Evolutionary conservation across 2,888 invertebrate species (phyloP).

Genomic region (Acronicta psi): DNA sequence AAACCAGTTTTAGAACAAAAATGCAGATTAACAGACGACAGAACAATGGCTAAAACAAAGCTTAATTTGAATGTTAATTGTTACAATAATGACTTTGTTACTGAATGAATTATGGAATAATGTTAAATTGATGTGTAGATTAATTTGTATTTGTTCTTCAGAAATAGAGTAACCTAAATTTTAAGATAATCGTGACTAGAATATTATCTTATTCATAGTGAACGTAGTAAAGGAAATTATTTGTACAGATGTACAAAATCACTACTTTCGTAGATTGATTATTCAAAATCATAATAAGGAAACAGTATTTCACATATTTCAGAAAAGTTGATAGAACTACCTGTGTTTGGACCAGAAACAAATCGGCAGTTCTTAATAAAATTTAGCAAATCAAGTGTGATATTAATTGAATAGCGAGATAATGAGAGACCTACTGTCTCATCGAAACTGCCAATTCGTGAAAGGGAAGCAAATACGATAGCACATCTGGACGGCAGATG

Average conservation of each 20-base stretch:
- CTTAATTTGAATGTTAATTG: constrained; percentile 19
- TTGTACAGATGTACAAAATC: constrained; percentile 8
- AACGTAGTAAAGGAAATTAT: constrained; percentile 10
- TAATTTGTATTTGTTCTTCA: constrained; percentile 26
- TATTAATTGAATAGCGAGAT: constrained; percentile 41
- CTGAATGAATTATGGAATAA: constrained; percentile 44
- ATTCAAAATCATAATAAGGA: constrained; percentile 38
- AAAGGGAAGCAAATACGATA: constrained; percentile 81
- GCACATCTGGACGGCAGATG: constrained; percentile 88
- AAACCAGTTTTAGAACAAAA: constrained; percentile 19
- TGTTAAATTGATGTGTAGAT: constrained; percentile 51
- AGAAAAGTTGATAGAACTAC: constrained; percentile 77
- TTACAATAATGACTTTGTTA: constrained; percentile 37
- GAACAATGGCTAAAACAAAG: constrained; percentile 38
- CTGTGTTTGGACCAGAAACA: constrained; percentile 70
- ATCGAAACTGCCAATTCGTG: constrained; percentile 84
- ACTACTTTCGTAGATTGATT: constrained; percentile 15
- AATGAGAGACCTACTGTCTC: constrained; percentile 53
- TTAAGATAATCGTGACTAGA: constrained; percentile 15
- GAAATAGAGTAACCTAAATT: constrained; percentile 31
- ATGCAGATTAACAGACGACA: constrained; percentile 29
- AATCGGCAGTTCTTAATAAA: constrained; percentile 79
- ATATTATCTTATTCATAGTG: constrained; percentile 12
- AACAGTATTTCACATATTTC: constrained; percentile 53
- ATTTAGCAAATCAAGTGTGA: constrained; percentile 46